Percentiles rank a stretch among this genome's conserved stretches.
Conservation (phyloP, 2,888 invertebrate species). For the Agriopis leucophaearia region DNA sequence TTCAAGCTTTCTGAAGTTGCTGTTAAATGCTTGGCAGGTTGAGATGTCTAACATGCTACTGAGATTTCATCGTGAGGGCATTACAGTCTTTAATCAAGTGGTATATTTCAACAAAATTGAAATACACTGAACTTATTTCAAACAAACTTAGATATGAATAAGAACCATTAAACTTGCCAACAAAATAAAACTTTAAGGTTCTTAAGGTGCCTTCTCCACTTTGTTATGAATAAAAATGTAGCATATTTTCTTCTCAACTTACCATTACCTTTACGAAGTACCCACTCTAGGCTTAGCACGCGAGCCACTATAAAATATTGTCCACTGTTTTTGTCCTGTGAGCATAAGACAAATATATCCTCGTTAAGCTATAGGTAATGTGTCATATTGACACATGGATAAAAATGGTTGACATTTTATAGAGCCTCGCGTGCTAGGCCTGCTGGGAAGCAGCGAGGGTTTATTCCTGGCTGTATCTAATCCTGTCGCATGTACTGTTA, state of each 20-base stretch:
- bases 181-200: not conserved
- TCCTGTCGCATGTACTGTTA: slow-evolving; percentile 4
- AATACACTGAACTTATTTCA: no score
- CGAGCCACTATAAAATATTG: no score
- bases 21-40: slow-evolving; percentile 6
- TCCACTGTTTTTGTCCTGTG: no score
- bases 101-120: no score
- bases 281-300: not conserved
- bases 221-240: not conserved
- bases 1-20: not conserved
- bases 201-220: not conserved
- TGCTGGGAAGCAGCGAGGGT: not conserved
- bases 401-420: no score
- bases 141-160: no score
- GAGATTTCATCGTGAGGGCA: not conserved
- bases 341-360: no score
- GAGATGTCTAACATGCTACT: not conserved
- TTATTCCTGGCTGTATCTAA: not conserved
- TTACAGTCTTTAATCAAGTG: no score
- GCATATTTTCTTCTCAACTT: not conserved
- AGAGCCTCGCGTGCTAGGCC: no score
- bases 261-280: not conserved
- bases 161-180: not conserved
- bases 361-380: no score
- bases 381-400: no score